A percentile compares a stretch with the other conserved stretches of the same genome.
Evolutionary conservation across 2,797 vertebrate species (phyloP).

Genomic region (Mus caroli): DNA sequence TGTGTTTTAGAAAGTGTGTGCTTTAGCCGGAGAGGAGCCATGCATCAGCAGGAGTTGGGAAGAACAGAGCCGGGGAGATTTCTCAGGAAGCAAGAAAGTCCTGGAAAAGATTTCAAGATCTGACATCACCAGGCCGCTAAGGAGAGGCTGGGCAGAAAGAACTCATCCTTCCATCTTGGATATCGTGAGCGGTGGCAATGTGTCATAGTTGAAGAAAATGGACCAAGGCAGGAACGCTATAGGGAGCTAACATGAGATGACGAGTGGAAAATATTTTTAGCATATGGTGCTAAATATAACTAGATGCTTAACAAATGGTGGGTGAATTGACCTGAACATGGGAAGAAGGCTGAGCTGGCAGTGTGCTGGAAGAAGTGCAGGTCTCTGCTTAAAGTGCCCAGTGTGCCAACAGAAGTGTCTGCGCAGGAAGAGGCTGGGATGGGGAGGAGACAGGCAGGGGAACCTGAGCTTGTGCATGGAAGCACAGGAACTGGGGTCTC

Average conservation of each 20-base stretch:
- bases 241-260: conserved; percentile 57
- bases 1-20: neutral
- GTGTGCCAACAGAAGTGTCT: neutral
- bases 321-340: conserved; percentile 10
- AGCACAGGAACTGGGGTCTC: neutral
- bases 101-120: neutral
- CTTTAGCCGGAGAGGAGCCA: neutral
- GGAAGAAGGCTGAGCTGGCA: conserved; percentile 16
- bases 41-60: neutral
- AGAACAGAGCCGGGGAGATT: neutral
- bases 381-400: neutral
- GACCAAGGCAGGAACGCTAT: neutral
- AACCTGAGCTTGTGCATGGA: neutral
- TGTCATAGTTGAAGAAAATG: neutral
- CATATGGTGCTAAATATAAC: conserved; percentile 53
- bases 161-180: neutral
- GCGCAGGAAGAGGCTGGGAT: neutral
- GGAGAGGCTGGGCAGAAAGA: neutral
- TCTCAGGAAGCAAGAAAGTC: neutral
- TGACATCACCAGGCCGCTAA: neutral
- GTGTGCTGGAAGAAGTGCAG: neutral
- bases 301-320: conserved; percentile 45
- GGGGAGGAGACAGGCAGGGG: neutral
- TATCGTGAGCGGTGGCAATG: neutral
- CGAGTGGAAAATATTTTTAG: conserved; percentile 62